These are phyloP conservation scores for Stenodema calcarata DNA, from an alignment of 2,888 invertebrate species.

Conservation along the genomic window DNA sequence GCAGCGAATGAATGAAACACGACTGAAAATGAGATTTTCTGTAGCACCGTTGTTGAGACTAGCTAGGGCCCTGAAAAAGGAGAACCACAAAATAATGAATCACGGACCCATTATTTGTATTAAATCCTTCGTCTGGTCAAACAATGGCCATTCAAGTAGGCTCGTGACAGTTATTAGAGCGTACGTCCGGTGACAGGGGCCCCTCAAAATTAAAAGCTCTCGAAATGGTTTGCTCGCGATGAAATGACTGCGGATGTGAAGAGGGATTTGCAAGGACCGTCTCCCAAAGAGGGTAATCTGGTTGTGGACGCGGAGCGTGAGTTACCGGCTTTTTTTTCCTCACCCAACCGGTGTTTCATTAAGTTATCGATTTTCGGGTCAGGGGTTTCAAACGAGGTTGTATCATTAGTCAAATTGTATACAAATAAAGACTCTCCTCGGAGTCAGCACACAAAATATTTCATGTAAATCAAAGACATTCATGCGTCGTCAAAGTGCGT, in stretches of 20 bases:
- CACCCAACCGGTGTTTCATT: neutral
- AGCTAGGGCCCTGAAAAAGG: neutral
- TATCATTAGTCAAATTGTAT: neutral
- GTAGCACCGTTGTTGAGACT: neutral
- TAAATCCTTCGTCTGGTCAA: neutral
- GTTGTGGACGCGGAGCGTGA: neutral
- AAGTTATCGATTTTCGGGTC: neutral
- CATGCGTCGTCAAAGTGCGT: too few species aligned
- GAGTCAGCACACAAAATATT: too few species aligned
- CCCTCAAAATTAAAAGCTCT: neutral
- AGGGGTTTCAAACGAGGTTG: neutral
- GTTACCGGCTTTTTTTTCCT: neutral
- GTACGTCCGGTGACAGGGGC: slow-evolving; percentile 9
- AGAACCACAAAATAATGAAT: neutral
- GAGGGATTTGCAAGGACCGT: neutral
- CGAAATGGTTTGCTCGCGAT: neutral
- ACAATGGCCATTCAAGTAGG: neutral
- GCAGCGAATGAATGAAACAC: too few species aligned
- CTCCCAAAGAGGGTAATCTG: neutral
- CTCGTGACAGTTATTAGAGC: neutral
- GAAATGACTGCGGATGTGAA: neutral
- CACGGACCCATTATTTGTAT: neutral
- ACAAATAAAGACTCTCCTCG: neutral
- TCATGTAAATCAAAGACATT: too few species aligned
- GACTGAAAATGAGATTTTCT: neutral